Evolutionary conservation across 2,797 vertebrate species (phyloP).

Genomic region (Uromys caudimaculatus): DNA sequence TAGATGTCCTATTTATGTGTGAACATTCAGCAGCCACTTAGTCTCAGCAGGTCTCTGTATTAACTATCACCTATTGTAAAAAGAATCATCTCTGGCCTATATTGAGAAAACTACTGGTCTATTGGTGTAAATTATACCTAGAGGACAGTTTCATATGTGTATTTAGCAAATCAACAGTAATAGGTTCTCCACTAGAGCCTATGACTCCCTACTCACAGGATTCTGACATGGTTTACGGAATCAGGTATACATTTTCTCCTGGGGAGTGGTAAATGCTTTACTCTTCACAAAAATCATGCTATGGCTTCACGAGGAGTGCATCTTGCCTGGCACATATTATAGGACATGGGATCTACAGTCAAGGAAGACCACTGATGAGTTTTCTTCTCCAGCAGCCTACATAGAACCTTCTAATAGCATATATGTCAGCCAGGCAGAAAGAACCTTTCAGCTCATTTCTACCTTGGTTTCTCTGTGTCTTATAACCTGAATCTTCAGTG

Average conservation of each 20-base stretch:
- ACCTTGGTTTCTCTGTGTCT: neutral
- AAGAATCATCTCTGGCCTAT: neutral
- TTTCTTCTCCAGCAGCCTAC: neutral
- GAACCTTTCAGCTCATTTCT: neutral
- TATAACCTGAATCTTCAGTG: neutral
- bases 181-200: neutral
- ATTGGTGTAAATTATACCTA: neutral
- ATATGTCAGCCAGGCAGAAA: neutral
- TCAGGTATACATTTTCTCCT: neutral
- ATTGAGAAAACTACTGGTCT: neutral
- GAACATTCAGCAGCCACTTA: neutral
- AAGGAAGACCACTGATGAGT: neutral
- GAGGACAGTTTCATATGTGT: neutral
- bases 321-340: neutral
- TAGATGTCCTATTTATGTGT: neutral
- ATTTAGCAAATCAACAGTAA: neutral
- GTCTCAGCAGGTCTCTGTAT: neutral
- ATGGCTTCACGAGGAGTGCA: neutral
- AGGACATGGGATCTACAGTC: neutral
- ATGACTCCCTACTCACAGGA: neutral
- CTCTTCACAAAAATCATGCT: neutral
- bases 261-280: neutral
- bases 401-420: neutral
- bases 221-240: neutral
- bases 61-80: neutral